Percentiles rank a stretch among this genome's conserved stretches.
Evolutionary conservation across 2,888 invertebrate species (phyloP).

Genomic region (Cephonodes hylas): DNA sequence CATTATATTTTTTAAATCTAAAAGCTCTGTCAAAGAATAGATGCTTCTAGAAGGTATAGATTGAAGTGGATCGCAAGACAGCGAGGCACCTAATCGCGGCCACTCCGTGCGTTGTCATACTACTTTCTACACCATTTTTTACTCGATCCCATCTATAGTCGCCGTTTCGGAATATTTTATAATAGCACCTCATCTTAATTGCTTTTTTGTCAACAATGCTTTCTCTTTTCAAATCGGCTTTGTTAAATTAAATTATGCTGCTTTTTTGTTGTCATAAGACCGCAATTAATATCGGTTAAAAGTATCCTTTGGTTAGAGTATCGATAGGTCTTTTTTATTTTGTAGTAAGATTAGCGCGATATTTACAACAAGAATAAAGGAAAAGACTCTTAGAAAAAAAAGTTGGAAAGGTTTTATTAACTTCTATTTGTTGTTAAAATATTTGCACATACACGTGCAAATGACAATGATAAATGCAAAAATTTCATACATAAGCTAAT

Average conservation of each 20-base stretch:
- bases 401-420: too few species aligned
- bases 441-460: too few species aligned
- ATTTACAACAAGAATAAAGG: background rate
- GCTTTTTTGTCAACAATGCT: slow-evolving; percentile 16
- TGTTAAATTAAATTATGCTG: background rate
- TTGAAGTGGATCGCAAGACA: slow-evolving; percentile 29
- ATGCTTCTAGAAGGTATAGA: slow-evolving; percentile 28
- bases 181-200: slow-evolving; percentile 14
- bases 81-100: slow-evolving; percentile 54
- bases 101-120: slow-evolving; percentile 60
- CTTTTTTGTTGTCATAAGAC: too few species aligned
- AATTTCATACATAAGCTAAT: too few species aligned
- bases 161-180: slow-evolving; percentile 15
- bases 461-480: too few species aligned
- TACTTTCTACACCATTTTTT: slow-evolving; percentile 76
- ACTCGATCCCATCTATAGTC: slow-evolving; percentile 48
- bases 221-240: background rate
- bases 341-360: background rate
- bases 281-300: background rate
- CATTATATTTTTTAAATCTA: too few species aligned
- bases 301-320: background rate
- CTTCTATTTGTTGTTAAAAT: too few species aligned
- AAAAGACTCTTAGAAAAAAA: too few species aligned
- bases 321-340: background rate
- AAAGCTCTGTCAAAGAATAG: too few species aligned